Conservation (phyloP, 2,797 vertebrate species). For the Enteromius fasciolatus region DNA sequence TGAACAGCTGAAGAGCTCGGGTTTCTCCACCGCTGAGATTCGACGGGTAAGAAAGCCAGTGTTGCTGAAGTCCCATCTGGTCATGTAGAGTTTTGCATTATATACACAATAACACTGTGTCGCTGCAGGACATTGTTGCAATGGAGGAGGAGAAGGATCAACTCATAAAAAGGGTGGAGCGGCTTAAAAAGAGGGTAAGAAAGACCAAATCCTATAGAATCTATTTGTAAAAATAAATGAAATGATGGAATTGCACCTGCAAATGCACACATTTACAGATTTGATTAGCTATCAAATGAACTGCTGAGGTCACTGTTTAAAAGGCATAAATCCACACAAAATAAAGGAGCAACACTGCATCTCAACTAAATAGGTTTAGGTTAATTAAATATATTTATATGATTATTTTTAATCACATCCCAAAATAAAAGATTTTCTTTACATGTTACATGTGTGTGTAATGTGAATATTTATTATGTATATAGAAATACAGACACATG, state of each 20-base stretch:
- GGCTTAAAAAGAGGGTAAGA: conserved; percentile 93
- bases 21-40: conserved; percentile 95
- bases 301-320: neutral
- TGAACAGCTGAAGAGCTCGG: conserved; percentile 91
- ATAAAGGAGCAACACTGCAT: neutral
- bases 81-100: neutral
- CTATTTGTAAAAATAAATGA: conserved; percentile 17
- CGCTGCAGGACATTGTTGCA: conserved; percentile 87
- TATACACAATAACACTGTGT: conserved; percentile 20
- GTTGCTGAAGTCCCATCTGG: neutral
- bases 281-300: neutral
- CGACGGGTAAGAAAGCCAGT: conserved; percentile 81
- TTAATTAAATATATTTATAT: neutral
- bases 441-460: too few species aligned
- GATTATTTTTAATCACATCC: too few species aligned
- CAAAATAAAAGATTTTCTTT: too few species aligned
- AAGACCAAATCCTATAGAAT: conserved; percentile 37
- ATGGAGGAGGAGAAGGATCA: conserved; percentile 99
- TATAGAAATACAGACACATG: too few species aligned
- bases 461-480: too few species aligned
- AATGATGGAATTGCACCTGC: neutral
- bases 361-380: neutral
- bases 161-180: conserved; percentile 93
- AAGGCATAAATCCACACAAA: neutral
- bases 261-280: neutral